These are phyloP conservation scores for Eulimnadia texana DNA, from an alignment of 1,140 invertebrate genomes.

Conservation along the genomic window DNA sequence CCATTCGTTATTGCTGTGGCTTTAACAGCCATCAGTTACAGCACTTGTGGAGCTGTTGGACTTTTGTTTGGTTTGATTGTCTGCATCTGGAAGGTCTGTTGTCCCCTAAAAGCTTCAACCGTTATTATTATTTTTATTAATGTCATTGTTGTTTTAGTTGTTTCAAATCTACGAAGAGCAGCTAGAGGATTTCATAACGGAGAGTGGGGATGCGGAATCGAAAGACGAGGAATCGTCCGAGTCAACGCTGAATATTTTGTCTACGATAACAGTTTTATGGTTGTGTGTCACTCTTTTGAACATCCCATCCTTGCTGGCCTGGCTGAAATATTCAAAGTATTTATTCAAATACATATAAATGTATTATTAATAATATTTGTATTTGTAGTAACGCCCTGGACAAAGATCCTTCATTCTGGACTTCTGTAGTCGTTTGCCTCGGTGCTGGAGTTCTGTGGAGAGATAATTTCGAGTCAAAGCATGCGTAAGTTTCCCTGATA, in stretches of 20 bases:
- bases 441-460: not conserved
- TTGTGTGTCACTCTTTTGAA: not conserved
- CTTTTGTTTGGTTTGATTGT: constrained; percentile 4
- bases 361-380: too few species aligned
- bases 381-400: not conserved
- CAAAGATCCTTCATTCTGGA: not conserved
- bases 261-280: not conserved
- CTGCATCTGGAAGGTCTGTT: constrained; percentile 9
- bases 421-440: not conserved
- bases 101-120: not conserved
- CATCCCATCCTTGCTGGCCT: not conserved
- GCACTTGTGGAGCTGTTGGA: constrained; percentile 6
- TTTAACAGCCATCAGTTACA: not conserved
- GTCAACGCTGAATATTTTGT: not conserved
- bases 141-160: not conserved
- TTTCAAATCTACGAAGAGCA: not conserved
- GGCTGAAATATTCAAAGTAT: not conserved
- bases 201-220: not conserved
- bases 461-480: not conserved
- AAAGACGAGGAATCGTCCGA: not conserved
- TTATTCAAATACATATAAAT: too few species aligned
- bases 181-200: not conserved
- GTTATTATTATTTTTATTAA: too few species aligned
- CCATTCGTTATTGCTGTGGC: constrained; percentile 6
- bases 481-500: not conserved